phyloP scores from a whole-genome alignment of 2,113 vertebrate genomes.

The Anguilla japonica region DNA sequence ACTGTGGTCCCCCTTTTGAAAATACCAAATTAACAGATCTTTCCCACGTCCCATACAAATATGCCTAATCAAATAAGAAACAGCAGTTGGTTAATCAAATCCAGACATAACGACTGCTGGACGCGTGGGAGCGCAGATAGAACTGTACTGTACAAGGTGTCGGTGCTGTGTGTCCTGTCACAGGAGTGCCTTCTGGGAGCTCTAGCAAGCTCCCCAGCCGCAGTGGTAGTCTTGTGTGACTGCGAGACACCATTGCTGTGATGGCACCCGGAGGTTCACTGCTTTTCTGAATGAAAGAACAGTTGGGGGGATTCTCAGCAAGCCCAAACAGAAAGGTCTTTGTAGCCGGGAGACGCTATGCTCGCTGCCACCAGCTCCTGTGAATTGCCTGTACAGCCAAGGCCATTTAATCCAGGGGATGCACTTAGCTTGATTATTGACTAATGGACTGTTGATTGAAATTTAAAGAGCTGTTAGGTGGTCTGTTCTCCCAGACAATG shows the following conservation, averaged over 20 bases:
- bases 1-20: not conserved
- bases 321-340: constrained; percentile 76
- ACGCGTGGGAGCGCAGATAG: not conserved
- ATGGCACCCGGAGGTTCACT: constrained; percentile 80
- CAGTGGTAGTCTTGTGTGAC: constrained; percentile 66
- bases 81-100: not conserved
- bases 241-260: constrained; percentile 72
- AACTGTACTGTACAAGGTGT: constrained; percentile 45
- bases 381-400: constrained; percentile 68
- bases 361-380: constrained; percentile 66
- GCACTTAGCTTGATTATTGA: constrained; percentile 58
- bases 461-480: constrained; percentile 37
- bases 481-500: constrained; percentile 34
- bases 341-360: constrained; percentile 65
- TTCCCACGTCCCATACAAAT: not conserved
- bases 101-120: not conserved
- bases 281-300: constrained; percentile 76
- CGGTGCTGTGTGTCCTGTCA: constrained; percentile 61
- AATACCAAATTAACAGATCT: not conserved
- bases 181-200: constrained; percentile 68
- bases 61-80: not conserved
- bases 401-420: constrained; percentile 59
- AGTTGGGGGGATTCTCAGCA: constrained; percentile 78
- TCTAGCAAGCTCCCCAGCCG: constrained; percentile 72
- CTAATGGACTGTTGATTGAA: constrained; percentile 51